These are phyloP conservation scores for Hapalemur alaotrensis DNA, from an alignment of 2,797 vertebrate genomes.

Conservation along the genomic window DNA sequence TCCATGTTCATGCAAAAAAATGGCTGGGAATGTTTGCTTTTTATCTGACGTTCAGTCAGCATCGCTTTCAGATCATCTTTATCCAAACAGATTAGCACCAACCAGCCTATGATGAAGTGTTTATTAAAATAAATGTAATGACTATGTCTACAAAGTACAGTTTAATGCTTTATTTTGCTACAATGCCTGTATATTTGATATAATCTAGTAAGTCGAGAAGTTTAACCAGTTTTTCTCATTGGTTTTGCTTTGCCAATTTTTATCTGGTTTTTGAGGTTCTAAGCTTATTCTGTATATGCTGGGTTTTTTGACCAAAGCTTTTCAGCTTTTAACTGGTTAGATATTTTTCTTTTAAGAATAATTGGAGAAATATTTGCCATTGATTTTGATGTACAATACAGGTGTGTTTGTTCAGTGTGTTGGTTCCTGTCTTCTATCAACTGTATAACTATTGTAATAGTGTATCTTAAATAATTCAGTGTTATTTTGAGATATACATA, in stretches of 20 bases:
- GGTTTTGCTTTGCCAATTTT: neutral
- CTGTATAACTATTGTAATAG: conserved; percentile 32
- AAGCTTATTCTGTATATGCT: neutral
- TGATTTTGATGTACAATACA: neutral
- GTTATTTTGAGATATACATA: neutral
- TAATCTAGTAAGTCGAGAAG: conserved; percentile 35
- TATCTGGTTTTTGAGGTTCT: neutral
- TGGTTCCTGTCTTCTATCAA: neutral
- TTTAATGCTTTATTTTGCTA: conserved; percentile 32
- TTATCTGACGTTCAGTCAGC: neutral
- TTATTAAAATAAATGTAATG: neutral
- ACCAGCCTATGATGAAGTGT: conserved; percentile 45
- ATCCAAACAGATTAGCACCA: conserved; percentile 52
- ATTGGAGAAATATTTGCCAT: neutral
- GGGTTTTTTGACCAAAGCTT: neutral
- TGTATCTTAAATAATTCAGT: conserved; percentile 58
- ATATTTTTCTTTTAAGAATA: neutral
- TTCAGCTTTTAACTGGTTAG: neutral
- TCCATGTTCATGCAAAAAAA: conserved; percentile 51
- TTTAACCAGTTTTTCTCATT: neutral
- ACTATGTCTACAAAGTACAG: neutral
- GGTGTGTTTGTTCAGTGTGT: neutral
- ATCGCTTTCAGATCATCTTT: neutral
- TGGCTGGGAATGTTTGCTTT: neutral
- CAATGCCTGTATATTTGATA: neutral